Conservation (phyloP, 2,888 invertebrate species). For the Eupithecia subfuscata region DNA sequence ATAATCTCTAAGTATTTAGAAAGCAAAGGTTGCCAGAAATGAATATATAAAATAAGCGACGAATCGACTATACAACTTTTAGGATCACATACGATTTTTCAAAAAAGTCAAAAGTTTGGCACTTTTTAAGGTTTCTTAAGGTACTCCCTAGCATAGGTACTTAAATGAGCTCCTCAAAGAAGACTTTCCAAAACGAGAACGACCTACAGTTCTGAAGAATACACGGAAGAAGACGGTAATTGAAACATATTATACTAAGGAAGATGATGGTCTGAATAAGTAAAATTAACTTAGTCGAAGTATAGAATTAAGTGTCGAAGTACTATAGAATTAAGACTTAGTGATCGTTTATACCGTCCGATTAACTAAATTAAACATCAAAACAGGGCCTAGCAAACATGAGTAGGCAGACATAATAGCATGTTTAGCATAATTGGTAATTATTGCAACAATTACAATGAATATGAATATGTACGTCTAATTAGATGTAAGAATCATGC, state of each 20-base stretch:
- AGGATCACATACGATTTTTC: background rate
- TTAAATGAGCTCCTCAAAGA: background rate
- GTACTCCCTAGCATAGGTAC: background rate
- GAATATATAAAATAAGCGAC: background rate
- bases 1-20: background rate
- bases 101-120: background rate
- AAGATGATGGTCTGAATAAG: background rate
- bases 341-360: background rate
- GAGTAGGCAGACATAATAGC: constrained; percentile 10
- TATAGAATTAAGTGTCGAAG: no score
- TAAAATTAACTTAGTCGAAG: background rate
- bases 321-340: no score
- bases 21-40: background rate
- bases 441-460: constrained; percentile 18
- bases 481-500: constrained; percentile 3
- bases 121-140: background rate
- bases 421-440: constrained; percentile 19
- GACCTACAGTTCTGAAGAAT: background rate
- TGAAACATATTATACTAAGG: background rate
- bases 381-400: background rate
- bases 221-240: background rate
- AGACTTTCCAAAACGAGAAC: no score
- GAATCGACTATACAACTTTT: background rate
- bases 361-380: background rate
- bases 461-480: constrained; percentile 16